phyloP scores from a whole-genome alignment of 2,113 vertebrate species.

The Aegithalos caudatus region DNA sequence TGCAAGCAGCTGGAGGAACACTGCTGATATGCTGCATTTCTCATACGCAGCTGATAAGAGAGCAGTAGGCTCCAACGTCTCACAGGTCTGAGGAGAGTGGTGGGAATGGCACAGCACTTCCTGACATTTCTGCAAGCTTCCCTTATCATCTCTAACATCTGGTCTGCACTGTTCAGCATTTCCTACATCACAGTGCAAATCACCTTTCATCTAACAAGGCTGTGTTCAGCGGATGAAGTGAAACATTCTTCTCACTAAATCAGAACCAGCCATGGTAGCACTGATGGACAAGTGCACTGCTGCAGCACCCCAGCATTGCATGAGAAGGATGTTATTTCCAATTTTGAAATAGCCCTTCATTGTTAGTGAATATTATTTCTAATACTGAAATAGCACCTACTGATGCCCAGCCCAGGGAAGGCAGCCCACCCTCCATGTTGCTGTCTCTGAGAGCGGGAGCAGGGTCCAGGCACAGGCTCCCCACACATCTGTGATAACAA shows the following conservation, averaged over 20 bases:
- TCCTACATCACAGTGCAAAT: neutral
- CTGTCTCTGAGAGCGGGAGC: neutral
- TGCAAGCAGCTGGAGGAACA: neutral
- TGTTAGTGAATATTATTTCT: neutral
- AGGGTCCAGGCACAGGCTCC: neutral
- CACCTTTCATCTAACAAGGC: neutral
- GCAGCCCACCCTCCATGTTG: neutral
- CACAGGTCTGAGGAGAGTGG: neutral
- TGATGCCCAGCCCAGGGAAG: fast-evolving
- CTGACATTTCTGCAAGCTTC: neutral
- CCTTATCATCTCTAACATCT: neutral
- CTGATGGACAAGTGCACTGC: neutral
- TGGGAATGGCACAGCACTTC: neutral
- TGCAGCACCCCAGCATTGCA: neutral
- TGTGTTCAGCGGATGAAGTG: fast-evolving
- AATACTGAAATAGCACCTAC: neutral
- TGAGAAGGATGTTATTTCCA: neutral
- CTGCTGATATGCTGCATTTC: neutral
- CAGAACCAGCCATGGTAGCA: neutral
- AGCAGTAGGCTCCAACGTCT: neutral
- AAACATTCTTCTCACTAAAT: neutral
- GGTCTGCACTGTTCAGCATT: neutral
- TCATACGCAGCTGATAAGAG: neutral
- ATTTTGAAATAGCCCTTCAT: neutral
- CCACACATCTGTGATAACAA: neutral